Percentiles rank a stretch among this genome's conserved stretches.
Conservation (phyloP, 2,797 vertebrate species). For the Alectoris magna region DNA sequence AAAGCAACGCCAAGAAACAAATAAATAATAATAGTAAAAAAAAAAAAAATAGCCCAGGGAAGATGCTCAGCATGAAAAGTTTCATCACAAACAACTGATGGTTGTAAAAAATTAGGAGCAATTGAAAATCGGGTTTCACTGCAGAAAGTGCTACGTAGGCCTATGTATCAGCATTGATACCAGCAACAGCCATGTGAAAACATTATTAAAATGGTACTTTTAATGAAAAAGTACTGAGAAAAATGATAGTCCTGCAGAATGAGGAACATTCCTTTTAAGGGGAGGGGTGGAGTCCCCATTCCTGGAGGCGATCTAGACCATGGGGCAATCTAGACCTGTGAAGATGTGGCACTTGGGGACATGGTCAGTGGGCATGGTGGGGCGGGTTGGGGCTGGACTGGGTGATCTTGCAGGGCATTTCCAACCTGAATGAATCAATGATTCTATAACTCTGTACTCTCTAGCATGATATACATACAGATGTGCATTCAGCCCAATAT, state of each 20-base stretch:
- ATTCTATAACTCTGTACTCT: neutral
- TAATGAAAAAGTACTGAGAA: neutral
- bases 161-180: neutral
- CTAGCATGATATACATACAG: neutral
- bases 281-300: no score
- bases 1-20: neutral
- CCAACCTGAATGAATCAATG: no score
- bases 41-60: neutral
- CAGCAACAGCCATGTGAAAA: neutral
- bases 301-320: no score
- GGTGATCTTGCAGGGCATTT: no score
- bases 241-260: neutral
- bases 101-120: neutral
- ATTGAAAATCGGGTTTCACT: conserved; percentile 12
- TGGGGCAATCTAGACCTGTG: no score
- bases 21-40: no score
- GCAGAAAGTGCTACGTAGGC: neutral
- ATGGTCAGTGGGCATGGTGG: no score
- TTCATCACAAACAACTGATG: conserved; percentile 19
- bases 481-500: neutral
- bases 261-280: neutral
- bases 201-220: neutral
- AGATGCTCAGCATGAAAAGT: conserved; percentile 22
- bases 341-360: no score
- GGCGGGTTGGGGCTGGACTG: no score